phyloP scores from a whole-genome alignment of 2,113 vertebrate genomes.

The Lichenostomus cassidix region DNA sequence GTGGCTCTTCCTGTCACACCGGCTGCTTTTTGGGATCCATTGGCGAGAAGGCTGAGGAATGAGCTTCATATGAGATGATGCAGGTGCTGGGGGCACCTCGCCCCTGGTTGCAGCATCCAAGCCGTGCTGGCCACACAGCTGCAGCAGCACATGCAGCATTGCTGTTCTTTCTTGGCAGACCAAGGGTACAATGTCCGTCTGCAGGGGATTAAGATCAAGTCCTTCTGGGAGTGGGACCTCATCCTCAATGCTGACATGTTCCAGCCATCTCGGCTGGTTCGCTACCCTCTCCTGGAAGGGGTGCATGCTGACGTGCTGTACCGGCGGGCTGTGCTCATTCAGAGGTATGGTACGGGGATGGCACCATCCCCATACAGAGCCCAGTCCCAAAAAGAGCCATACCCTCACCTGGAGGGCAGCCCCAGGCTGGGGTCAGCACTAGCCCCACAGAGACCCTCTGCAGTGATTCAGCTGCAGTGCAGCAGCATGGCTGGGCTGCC shows the following conservation, averaged over 20 bases:
- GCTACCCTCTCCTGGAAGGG: conserved; percentile 92
- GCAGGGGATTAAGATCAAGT: conserved; percentile 90
- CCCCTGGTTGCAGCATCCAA: accelerated
- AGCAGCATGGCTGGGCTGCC: accelerated
- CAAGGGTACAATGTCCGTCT: conserved; percentile 92
- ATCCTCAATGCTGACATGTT: conserved; percentile 88
- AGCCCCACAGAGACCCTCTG: background rate
- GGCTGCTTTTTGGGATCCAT: background rate
- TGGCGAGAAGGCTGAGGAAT: background rate
- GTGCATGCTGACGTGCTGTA: conserved; percentile 83
- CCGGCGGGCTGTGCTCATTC: conserved; percentile 85
- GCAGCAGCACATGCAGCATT: accelerated
- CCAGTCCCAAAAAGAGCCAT: background rate
- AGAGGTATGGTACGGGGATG: conserved; percentile 75
- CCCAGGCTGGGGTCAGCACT: background rate
- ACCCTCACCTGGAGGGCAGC: background rate
- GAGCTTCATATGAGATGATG: background rate
- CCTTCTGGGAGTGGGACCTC: conserved; percentile 88
- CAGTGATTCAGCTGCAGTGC: background rate
- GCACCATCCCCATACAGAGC: accelerated
- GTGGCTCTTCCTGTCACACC: background rate
- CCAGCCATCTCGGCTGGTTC: conserved; percentile 84
- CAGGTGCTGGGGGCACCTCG: background rate
- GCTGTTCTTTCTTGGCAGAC: conserved; percentile 69
- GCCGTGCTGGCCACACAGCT: accelerated